Conservation (phyloP, 2,113 vertebrate genomes). For the Todiramphus saurophagus region DNA sequence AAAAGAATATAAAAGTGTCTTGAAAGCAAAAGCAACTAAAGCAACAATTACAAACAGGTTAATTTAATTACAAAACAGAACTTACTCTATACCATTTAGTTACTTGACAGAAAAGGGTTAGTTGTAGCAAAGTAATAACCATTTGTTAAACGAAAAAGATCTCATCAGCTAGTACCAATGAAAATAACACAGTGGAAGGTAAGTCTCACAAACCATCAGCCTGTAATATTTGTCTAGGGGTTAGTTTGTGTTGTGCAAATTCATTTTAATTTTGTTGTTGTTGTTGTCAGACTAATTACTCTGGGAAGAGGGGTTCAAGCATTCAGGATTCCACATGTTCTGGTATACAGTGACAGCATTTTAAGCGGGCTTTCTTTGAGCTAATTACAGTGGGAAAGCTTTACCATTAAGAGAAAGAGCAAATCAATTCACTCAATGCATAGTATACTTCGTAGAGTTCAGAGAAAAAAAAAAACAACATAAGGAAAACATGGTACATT, state of each 20-base stretch:
- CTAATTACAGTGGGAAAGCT: conserved; percentile 68
- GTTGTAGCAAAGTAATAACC: conserved; percentile 52
- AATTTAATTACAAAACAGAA: conserved; percentile 78
- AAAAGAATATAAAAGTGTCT: conserved; percentile 74
- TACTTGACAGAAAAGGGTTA: conserved; percentile 71
- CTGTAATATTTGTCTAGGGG: not conserved
- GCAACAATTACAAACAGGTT: conserved; percentile 74
- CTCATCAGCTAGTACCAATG: conserved; percentile 30
- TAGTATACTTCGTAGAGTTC: conserved; percentile 67
- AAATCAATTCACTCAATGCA: conserved; percentile 74
- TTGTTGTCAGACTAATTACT: conserved; percentile 21
- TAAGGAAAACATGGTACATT: conserved; percentile 55
- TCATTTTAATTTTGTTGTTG: not conserved
- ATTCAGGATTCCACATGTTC: conserved; percentile 74
- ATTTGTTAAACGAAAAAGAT: conserved; percentile 36
- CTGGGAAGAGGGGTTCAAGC: conserved; percentile 70
- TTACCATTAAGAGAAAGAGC: conserved; percentile 64
- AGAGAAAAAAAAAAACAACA: not conserved
- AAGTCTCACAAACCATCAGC: conserved; percentile 47
- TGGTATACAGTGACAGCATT: conserved; percentile 63
- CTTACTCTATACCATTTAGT: conserved; percentile 61
- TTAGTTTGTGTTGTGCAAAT: conserved; percentile 63
- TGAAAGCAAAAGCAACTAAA: conserved; percentile 73
- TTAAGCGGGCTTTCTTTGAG: conserved; percentile 59
- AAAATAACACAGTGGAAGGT: conserved; percentile 56